Evolutionary conservation across 2,113 vertebrate species (phyloP), one percentile per base, ranked within the genome.

Genomic region (Neotoma lepida): DNA sequence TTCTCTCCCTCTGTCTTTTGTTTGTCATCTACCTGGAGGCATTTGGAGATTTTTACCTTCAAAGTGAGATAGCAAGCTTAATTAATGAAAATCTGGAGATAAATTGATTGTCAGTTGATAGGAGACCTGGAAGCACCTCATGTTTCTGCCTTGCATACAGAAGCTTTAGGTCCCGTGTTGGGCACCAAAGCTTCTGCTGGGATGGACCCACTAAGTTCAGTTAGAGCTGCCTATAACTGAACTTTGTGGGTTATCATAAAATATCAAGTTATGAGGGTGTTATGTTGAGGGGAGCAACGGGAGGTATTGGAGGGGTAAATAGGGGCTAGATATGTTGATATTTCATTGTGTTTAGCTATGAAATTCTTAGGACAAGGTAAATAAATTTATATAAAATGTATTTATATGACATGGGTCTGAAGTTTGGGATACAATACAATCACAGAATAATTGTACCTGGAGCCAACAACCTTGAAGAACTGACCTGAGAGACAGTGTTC

Each of bases 81-180:
- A n/a, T 18, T 30, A 4, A 44, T 14, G 41, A 24, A 54, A 61
- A 9, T 2, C 2, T 6, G 4, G 41, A 77, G 1, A 17, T n/a
- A n/a, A 17, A 17, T 9, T 49, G 63, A 28, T 15, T 66, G n/a
- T 39, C 3, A 9, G 17, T 41, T 35, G n/a, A 41, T 49, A 14
- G 0, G 44, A 70, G 54, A 71, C 20, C 33, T 73, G 39, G 9
- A 51, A 58, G 41, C 3, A 15, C 30, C 15, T 35, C 5, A 22
- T 41, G 10, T 81, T 49, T 7, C 9, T 6, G 39, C 14, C 26
- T 44, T 9, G 0, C 5, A 33, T 0, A 46, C 56, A 5, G 12
- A 58, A 20, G 10, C 9, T 8, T 4, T 15, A n/a, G 1, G 28
- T 24, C 4, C 26, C 1, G 5, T 4, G 39, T 8, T n/a, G 17